Evolutionary conservation across 2,888 invertebrate genomes (phyloP).

Genomic region (Plebejus argus): DNA sequence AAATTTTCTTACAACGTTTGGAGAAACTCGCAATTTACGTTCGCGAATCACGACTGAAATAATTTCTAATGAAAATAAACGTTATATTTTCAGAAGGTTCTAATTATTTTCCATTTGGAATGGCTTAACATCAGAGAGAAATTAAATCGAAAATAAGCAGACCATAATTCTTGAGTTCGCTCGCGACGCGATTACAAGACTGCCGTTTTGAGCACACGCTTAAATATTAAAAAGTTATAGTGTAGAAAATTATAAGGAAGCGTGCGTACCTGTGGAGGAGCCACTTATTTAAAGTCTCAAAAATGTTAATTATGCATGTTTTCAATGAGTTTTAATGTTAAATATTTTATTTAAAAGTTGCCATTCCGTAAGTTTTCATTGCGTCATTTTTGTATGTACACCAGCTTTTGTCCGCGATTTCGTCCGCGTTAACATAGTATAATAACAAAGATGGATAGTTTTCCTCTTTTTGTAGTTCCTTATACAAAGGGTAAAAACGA

Average conservation of each 20-base stretch:
- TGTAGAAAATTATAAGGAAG: constrained; percentile 21
- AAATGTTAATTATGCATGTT: constrained; percentile 20
- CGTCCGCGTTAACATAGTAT: too few relatives aligned
- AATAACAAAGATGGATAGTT: too few relatives aligned
- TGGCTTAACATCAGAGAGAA: constrained; percentile 29
- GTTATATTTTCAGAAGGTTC: constrained; percentile 27
- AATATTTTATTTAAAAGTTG: constrained; percentile 15
- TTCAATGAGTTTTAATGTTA: neutral
- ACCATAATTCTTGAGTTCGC: constrained; percentile 21
- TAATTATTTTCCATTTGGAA: constrained; percentile 29
- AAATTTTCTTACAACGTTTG: constrained; percentile 20
- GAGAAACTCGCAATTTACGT: neutral
- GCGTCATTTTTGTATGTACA: neutral
- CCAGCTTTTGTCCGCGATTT: too few relatives aligned
- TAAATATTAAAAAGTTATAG: constrained; percentile 20
- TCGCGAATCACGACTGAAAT: constrained; percentile 24
- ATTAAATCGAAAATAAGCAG: constrained; percentile 25
- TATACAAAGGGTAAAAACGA: too few relatives aligned
- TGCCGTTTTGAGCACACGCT: constrained; percentile 1
- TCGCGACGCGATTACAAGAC: constrained; percentile 26
- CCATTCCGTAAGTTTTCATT: neutral
- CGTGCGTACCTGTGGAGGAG: neutral
- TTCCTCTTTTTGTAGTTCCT: too few relatives aligned
- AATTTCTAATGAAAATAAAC: constrained; percentile 24
- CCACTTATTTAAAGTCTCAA: neutral